Evolutionary conservation across 2,113 vertebrate species (phyloP).

Genomic region (Glaucidium brasilianum): DNA sequence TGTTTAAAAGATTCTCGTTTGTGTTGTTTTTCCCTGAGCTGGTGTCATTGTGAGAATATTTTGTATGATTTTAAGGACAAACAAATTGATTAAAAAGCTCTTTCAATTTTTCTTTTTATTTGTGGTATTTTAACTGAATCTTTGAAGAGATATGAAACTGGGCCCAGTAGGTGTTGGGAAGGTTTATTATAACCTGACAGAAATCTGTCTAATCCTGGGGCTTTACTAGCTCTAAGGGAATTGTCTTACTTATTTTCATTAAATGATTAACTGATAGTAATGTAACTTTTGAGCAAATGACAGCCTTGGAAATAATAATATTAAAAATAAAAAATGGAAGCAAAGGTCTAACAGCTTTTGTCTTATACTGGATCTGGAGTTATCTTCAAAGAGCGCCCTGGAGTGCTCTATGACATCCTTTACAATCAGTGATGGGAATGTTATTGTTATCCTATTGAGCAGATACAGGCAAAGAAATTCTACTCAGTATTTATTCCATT

Average conservation of each 20-base stretch:
- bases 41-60: background rate
- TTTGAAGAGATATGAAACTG: slow-evolving; percentile 46
- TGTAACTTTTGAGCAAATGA: background rate
- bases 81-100: slow-evolving; percentile 35
- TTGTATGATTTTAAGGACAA: slow-evolving; percentile 34
- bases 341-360: background rate
- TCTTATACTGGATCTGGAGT: background rate
- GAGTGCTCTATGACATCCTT: background rate
- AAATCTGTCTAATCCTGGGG: slow-evolving; percentile 45
- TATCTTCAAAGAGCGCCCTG: background rate
- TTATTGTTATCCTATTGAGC: background rate
- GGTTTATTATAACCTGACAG: slow-evolving; percentile 54
- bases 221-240: slow-evolving; percentile 33
- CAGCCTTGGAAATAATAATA: slow-evolving; percentile 26
- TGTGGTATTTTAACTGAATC: slow-evolving; percentile 10
- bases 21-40: slow-evolving; percentile 17
- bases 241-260: slow-evolving; percentile 35
- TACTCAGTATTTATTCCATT: background rate
- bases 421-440: background rate
- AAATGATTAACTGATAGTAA: slow-evolving; percentile 48
- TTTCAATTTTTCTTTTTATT: slow-evolving; percentile 37
- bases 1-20: background rate
- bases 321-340: background rate
- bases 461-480: background rate
- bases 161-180: slow-evolving; percentile 46